Evolutionary conservation across 2,888 invertebrate genomes (phyloP), one percentile per base, ranked within the genome.

Genomic region (Drosophila basisetae): DNA sequence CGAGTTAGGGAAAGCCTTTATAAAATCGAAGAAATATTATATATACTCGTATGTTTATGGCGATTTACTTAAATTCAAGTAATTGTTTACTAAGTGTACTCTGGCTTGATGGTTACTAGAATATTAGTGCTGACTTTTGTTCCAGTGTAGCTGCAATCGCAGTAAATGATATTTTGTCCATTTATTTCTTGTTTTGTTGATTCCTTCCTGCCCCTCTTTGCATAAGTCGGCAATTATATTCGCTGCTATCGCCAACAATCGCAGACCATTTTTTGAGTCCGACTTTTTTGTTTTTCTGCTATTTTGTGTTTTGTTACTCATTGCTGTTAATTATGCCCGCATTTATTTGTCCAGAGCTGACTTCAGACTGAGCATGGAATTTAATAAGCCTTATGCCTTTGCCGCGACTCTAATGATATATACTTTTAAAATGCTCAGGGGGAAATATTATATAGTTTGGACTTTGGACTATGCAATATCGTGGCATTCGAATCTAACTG

Each of bases 271-370:
- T 70, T 59, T 72, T 62, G 69, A 37, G 35, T 16, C 47, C 10
- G 55, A 13, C 2, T n/a, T 25, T 37, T 13, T 31, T 35, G 22
- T 39, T 37, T 41, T 25, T n/a, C n/a, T n/a, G 16, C 22, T 30
- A 22, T 16, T 58, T 5, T 2, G 25, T 37, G 0, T 37, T 35
- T 35, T 77, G 74, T 73, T 68, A 68, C 61, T 68, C 66, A 67
- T 74, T 76, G 72, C 25, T 65, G 78, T 67, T 88, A 83, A 83
- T 83, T 88, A 82, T 71, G 76, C 83, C 83, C 83, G 83, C 85
- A 84, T 73, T 74, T 81, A 74, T 76, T 79, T 76, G 69, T 22
- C 47, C 54, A 37, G 37, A 59, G 47, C 33, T 39, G n/a, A 28
- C 25, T 49, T 49, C 22, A 49, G 30, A 31, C 43, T 33, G 13